phyloP scores from a whole-genome alignment of 1,140 invertebrate genomes.

The Bilobella aurantiaca region DNA sequence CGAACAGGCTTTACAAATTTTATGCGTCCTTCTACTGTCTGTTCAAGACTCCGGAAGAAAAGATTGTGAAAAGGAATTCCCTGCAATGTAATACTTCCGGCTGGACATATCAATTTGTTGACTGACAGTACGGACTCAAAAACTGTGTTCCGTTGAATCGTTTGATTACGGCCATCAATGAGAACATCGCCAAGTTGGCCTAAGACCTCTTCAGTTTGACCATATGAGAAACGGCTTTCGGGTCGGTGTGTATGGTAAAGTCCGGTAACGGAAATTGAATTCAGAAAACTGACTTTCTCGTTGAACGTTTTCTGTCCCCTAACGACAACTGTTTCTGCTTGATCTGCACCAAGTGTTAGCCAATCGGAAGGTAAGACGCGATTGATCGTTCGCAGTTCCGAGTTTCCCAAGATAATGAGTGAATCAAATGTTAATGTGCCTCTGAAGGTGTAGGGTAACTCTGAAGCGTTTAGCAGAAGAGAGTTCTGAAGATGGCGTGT shows the following conservation, averaged over 20 bases:
- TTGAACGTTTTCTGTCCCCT: neutral
- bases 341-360: neutral
- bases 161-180: conserved; percentile 6
- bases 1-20: neutral
- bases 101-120: conserved; percentile 6
- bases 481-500: neutral
- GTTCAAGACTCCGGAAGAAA: neutral
- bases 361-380: neutral
- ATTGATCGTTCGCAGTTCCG: neutral
- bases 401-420: neutral
- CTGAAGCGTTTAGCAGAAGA: neutral
- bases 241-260: neutral
- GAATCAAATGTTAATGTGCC: conserved; percentile 6
- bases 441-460: neutral
- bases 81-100: neutral
- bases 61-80: conserved; percentile 3
- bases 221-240: neutral
- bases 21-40: neutral
- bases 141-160: neutral
- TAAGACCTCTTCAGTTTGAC: neutral
- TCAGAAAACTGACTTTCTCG: neutral
- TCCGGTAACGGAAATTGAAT: neutral
- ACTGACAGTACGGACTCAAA: neutral
- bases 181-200: neutral
- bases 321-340: neutral